phyloP scores from a whole-genome alignment of 2,113 vertebrate species.

The Tupaia chinensis region DNA sequence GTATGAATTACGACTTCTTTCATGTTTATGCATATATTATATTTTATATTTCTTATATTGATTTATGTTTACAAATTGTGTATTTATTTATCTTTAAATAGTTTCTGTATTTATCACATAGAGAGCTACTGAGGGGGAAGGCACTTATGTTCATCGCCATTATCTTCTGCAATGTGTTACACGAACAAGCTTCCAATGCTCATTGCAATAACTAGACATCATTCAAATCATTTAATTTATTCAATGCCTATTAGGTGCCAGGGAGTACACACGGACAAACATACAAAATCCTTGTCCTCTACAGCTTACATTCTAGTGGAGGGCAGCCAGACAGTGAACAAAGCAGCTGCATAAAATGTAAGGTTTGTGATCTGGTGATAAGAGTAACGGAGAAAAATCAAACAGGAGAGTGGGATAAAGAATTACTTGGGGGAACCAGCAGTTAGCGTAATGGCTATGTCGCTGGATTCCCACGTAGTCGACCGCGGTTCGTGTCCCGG shows the following conservation, averaged over 20 bases:
- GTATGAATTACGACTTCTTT: not conserved
- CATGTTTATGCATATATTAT: not conserved
- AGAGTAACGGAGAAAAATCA: not conserved
- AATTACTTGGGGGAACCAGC: not conserved
- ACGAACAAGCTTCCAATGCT: not conserved
- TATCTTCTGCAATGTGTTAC: not conserved
- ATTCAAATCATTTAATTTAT: not conserved
- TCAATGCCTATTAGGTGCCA: not conserved
- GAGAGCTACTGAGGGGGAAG: not conserved
- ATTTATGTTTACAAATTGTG: not conserved
- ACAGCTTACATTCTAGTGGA: not conserved
- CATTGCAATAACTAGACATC: slow-evolving; percentile 36
- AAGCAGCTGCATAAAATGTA: not conserved
- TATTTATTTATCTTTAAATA: slow-evolving; percentile 4
- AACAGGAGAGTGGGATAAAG: not conserved
- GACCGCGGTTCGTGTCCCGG: too few species aligned
- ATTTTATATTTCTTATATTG: not conserved
- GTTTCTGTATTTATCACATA: slow-evolving; percentile 14
- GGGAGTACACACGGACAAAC: not conserved
- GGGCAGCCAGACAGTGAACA: not conserved
- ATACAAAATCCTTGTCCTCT: not conserved
- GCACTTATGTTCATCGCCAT: not conserved
- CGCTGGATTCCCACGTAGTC: too few species aligned
- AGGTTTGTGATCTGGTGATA: not conserved
- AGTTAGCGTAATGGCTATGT: too few species aligned